Percentiles rank a stretch among this genome's conserved stretches.
Conservation (phyloP, 2,113 vertebrate genomes). For the Crotalus tigris region DNA sequence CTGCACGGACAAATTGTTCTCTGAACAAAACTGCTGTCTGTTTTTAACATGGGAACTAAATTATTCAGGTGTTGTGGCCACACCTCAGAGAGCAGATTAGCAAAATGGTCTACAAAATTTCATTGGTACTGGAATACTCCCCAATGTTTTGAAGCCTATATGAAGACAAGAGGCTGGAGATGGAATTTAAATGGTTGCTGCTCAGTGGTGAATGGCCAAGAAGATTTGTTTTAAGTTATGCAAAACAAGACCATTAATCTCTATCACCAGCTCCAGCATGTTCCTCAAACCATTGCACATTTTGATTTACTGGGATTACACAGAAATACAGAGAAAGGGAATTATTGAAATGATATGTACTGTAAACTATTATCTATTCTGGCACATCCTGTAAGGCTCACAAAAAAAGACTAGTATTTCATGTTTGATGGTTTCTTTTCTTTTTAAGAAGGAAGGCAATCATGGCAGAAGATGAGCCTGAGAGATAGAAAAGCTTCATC, state of each 20-base stretch:
- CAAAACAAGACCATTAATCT: not conserved
- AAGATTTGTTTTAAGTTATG: not conserved
- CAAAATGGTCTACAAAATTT: not conserved
- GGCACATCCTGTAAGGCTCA: not conserved
- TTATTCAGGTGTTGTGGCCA: too few species aligned
- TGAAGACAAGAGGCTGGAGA: not conserved
- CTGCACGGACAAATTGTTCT: not conserved
- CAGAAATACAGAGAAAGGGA: not conserved
- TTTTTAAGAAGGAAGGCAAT: slow-evolving; percentile 1
- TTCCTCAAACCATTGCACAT: not conserved
- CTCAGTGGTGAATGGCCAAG: not conserved
- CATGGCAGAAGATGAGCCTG: not conserved
- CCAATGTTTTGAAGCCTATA: not conserved
- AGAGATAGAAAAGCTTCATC: slow-evolving; percentile 5
- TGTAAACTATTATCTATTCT: not conserved
- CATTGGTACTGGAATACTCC: not conserved
- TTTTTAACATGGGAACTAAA: not conserved
- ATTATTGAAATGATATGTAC: not conserved
- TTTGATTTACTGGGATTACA: not conserved
- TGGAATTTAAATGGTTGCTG: not conserved
- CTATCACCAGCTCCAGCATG: not conserved
- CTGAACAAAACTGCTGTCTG: not conserved
- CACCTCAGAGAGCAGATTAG: not conserved
- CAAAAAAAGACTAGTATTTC: not conserved
- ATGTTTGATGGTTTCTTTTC: not conserved